Evolutionary conservation across 2,797 vertebrate species (phyloP).

Genomic region (Sebastes cheni): DNA sequence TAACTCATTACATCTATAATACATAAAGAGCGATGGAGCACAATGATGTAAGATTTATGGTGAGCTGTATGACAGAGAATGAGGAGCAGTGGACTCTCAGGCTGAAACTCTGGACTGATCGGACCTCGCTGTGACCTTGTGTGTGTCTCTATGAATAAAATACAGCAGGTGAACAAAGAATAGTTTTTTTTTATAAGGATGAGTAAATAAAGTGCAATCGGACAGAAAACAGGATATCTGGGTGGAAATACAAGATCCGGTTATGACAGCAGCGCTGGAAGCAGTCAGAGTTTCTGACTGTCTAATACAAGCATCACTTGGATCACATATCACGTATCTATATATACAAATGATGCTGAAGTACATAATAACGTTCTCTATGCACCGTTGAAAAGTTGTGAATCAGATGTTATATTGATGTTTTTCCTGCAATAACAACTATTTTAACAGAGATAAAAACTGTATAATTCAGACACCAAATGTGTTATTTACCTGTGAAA

Average conservation of each 20-base stretch:
- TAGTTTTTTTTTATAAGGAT: neutral
- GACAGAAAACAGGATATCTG: neutral
- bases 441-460: neutral
- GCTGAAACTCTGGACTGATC: neutral
- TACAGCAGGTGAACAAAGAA: neutral
- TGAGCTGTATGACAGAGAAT: neutral
- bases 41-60: neutral
- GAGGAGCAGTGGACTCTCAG: neutral
- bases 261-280: neutral
- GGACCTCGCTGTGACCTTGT: neutral
- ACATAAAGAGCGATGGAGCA: neutral
- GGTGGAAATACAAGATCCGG: neutral
- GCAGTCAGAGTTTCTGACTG: neutral
- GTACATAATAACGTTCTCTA: too few relatives aligned
- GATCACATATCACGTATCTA: too few relatives aligned
- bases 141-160: neutral
- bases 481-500: neutral
- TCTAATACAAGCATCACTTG: too few relatives aligned
- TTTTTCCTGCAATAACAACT: neutral
- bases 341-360: too few relatives aligned
- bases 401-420: too few relatives aligned
- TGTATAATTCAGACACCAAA: neutral
- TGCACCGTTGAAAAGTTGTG: too few relatives aligned
- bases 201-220: neutral
- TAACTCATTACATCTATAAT: conserved; percentile 21